These are phyloP conservation scores for Drosophila littoralis DNA, from an alignment of 1,140 invertebrate species.

Conservation along the genomic window DNA sequence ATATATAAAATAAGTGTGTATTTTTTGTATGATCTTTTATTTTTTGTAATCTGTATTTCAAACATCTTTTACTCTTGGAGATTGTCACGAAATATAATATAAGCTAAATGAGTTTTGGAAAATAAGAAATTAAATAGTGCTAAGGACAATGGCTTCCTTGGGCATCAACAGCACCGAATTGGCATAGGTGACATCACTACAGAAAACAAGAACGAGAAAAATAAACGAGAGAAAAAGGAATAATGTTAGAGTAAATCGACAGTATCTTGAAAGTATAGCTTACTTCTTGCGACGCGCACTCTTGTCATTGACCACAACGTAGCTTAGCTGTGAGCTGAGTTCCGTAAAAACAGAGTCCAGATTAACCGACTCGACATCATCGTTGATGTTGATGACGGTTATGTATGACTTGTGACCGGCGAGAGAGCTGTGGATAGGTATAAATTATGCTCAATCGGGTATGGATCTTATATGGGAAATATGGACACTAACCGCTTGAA, in stretches of 20 bases:
- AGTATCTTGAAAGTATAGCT: slow-evolving; percentile 2
- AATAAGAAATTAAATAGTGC: slow-evolving; percentile 50
- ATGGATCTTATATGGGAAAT: neutral
- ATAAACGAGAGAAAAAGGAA: neutral
- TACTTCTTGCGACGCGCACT: slow-evolving; percentile 74
- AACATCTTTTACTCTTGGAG: neutral
- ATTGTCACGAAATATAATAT: neutral
- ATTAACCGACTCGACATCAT: slow-evolving; percentile 70
- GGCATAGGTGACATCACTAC: slow-evolving; percentile 61
- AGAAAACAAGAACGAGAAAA: neutral
- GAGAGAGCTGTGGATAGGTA: slow-evolving; percentile 43
- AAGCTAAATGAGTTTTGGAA: slow-evolving; percentile 4
- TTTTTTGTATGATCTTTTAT: neutral
- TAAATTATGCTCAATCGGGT: neutral
- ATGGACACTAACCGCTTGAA: slow-evolving; percentile 83
- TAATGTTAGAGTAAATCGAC: neutral
- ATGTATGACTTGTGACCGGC: slow-evolving; percentile 62
- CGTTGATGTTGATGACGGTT: slow-evolving; percentile 67
- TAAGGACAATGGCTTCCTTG: slow-evolving; percentile 75
- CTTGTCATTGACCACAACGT: slow-evolving; percentile 71
- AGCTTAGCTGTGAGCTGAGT: slow-evolving; percentile 56
- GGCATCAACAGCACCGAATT: slow-evolving; percentile 72
- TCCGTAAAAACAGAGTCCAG: slow-evolving; percentile 59
- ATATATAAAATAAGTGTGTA: neutral
- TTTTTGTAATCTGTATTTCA: neutral